A percentile compares a stretch with the other conserved stretches of the same genome.
These are phyloP conservation scores for Patella ulyssiponensis DNA, from an alignment of 2,888 invertebrate species.

Conservation along the genomic window DNA sequence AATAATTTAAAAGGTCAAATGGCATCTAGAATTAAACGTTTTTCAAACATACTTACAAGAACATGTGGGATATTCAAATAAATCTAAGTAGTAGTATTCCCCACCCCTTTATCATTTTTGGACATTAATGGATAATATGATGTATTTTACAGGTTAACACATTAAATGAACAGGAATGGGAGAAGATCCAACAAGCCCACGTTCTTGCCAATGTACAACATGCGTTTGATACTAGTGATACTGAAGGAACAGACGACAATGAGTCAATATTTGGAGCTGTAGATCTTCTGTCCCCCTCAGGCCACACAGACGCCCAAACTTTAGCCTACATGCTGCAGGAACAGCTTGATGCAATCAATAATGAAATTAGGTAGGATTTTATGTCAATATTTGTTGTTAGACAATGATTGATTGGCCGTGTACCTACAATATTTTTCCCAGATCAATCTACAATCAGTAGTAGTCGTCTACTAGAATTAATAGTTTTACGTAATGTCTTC, in stretches of 20 bases:
- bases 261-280: slow-evolving; percentile 85
- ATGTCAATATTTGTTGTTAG: too few species aligned
- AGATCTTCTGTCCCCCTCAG: slow-evolving; percentile 75
- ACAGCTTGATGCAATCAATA: slow-evolving; percentile 99
- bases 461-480: too few species aligned
- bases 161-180: slow-evolving; percentile 86
- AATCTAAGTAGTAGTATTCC: too few species aligned
- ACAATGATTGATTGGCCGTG: too few species aligned
- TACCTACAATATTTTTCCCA: too few species aligned
- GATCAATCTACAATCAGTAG: too few species aligned
- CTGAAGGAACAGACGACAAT: slow-evolving; percentile 77
- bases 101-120: too few species aligned
- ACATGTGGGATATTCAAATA: too few species aligned
- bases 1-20: too few species aligned
- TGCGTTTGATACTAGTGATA: slow-evolving; percentile 86
- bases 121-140: background rate
- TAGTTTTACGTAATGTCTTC: too few species aligned
- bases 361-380: slow-evolving; percentile 85
- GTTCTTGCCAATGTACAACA: slow-evolving; percentile 93
- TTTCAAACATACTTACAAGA: too few species aligned
- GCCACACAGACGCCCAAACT: slow-evolving; percentile 93
- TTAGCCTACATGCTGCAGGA: slow-evolving; percentile 99
- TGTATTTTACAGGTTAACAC: slow-evolving; percentile 66
- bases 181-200: slow-evolving; percentile 88
- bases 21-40: too few species aligned